Base-by-base conservation (phyloP, 2,113 vertebrate species). In the Phalacrocorax aristotelis region DNA sequence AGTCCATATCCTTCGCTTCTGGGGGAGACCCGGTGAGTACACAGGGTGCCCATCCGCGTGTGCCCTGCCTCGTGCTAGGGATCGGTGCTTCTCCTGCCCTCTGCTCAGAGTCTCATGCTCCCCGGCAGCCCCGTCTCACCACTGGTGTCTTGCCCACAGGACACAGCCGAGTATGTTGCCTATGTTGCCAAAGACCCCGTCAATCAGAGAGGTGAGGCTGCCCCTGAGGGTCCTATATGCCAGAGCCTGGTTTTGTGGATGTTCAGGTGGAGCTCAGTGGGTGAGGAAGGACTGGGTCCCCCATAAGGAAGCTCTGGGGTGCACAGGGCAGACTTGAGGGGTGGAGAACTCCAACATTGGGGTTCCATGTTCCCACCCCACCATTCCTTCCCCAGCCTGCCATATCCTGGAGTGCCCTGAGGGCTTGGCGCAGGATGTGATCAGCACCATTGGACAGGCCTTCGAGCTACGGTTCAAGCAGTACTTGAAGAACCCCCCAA, bases 151-250 rank as follows among this genome's bases (percentile, higher is more conserved):
- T 3, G 0, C 66, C 71, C 17, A 2, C 91, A 98, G 98, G 98
- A 98, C 95, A 98, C 98, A 3, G 98, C 98, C 0, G 98, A 98
- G 16, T 98, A 98, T 0, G 98, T 98, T 0, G 98, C 98, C 64
- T 98, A 99, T 12, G 99, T 99, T 98, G 99, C 99, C 98, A 99
- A 99, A 99, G 99, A 99, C 94, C 99, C 99, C 3, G 99, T 99
- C 96, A 99, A 99, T 97, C 99, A 99, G 97, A 99, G 99, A 99
- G 99, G 99, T 99, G 97, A 98, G 98, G 85, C 21, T 49, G 60
- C 79, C n/a, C 57, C 75, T 7, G 32, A 4, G 49, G 60, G 30
- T 57, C 38, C 34, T 52, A 1, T 5, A 0, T 10, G 20, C 52
- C 61, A 58, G 10, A 66, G 20, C 54, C 22, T 7, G 9, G 0